Evolutionary conservation across 2,113 vertebrate genomes (phyloP).

Genomic region (Oryzias celebensis): DNA sequence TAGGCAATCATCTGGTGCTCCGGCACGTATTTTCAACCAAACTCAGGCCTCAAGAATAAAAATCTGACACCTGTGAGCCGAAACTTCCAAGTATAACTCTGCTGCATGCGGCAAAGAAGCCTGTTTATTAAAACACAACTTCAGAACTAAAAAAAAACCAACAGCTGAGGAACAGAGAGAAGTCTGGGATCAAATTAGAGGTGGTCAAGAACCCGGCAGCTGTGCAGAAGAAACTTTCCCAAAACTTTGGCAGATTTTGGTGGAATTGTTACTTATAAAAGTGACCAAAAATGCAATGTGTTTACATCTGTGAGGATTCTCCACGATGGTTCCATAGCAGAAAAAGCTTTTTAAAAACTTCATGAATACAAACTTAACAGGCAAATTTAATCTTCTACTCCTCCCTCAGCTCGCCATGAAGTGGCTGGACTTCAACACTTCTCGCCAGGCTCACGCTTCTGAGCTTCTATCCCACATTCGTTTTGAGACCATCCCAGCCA

Average conservation of each 20-base stretch:
- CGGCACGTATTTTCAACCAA: not conserved
- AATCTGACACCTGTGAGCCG: slow-evolving; percentile 23
- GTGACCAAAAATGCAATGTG: too few species aligned
- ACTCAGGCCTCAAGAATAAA: slow-evolving; percentile 9
- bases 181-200: not conserved
- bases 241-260: not conserved
- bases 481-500: slow-evolving; percentile 82
- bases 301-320: too few species aligned
- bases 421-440: slow-evolving; percentile 83
- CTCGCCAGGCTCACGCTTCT: slow-evolving; percentile 72
- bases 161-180: slow-evolving; percentile 25
- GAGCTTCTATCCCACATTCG: slow-evolving; percentile 80
- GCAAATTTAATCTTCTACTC: not conserved
- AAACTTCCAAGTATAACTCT: slow-evolving; percentile 27
- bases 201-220: not conserved
- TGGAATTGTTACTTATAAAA: too few species aligned
- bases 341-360: too few species aligned
- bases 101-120: slow-evolving; percentile 20
- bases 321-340: too few species aligned
- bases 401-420: slow-evolving; percentile 75
- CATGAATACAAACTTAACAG: not conserved
- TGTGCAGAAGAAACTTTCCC: not conserved
- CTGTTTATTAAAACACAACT: slow-evolving; percentile 42
- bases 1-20: not conserved
- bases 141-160: slow-evolving; percentile 22